Evolutionary conservation across 2,797 vertebrate genomes (phyloP), one percentile per base, ranked within the genome.

Genomic region (Platyrinchus mystaceus): DNA sequence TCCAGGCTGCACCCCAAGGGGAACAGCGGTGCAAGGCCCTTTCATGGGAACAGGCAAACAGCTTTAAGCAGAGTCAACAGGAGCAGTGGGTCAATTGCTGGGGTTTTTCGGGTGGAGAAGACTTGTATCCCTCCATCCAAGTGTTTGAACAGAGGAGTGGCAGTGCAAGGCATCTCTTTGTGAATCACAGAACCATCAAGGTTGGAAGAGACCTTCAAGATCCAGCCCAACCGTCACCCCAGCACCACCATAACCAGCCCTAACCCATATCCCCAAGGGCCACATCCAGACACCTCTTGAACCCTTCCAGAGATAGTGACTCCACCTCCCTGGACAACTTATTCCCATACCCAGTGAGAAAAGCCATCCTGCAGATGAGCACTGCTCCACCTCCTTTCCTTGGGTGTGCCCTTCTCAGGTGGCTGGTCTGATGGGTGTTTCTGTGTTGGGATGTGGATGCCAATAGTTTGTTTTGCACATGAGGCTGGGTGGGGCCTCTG

Each of bases 381-480:
- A 7, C 14, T 4, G 21, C 55, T 74, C 14, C 12, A 6, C 18
- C 39, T 75, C 26, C 20, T 52, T 41, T 3, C 2, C 68, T 16
- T 17, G 44, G 24, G 14, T 2, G 1, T 78, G 43, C 53, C 73
- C 14, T 73, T 47, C 46, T 41, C 37, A 3, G 10, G 26, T 4
- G 16, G 26, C 26, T 55, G 6, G 6, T 1, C 22, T 78, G 59
- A 10, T 4, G 26, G 11, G 26, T 2, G 14, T 26, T n/a, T 37
- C 27, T 21, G 0, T 5, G 2, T 11, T 9, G 62, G 46, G 30
- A 16, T 1, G 2, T 26, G 58, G 26, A 3, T 85, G 59, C 41
- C 46, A 6, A 0, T 1, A 6, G 5, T 21, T 71, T 13, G 37
- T 27, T 9, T 43, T 68, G 7, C 1, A 14, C 9, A 0, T 3